Evolutionary conservation across 2,113 vertebrate species (phyloP).

Genomic region (Crotalus horridus): DNA sequence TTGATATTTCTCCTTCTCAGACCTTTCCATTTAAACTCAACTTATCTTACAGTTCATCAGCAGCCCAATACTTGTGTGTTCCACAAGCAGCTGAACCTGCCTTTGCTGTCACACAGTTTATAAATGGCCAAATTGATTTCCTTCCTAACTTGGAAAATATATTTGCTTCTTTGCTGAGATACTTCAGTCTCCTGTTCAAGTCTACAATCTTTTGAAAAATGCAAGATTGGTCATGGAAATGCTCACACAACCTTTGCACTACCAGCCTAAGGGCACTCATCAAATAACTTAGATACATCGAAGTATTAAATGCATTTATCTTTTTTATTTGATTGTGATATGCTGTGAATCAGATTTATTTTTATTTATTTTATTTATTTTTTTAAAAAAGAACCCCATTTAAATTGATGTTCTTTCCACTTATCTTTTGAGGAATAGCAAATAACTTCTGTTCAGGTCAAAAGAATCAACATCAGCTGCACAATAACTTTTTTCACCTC

Average conservation of each 20-base stretch:
- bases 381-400: conserved; percentile 3
- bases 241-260: not conserved
- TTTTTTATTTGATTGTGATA: conserved; percentile 7
- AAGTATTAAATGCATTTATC: not conserved
- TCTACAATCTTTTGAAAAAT: not conserved
- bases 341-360: conserved; percentile 16
- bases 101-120: not conserved
- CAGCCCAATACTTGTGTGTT: not conserved
- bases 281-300: not conserved
- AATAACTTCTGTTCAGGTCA: not conserved
- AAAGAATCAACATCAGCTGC: not conserved
- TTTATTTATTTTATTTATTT: conserved; percentile 6
- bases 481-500: not conserved
- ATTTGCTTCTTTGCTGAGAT: not conserved
- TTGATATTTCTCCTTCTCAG: not conserved
- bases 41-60: conserved; percentile 6
- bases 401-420: not conserved
- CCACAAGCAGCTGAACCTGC: not conserved
- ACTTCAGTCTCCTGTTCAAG: conserved; percentile 1
- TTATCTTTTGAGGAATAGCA: conserved; percentile 8
- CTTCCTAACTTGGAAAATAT: not conserved
- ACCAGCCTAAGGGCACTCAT: not conserved
- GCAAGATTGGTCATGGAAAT: not conserved
- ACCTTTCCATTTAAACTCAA: not conserved
- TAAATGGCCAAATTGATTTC: conserved; percentile 32